phyloP scores from a whole-genome alignment of 1,140 invertebrate species.

The Papilio glaucus region DNA sequence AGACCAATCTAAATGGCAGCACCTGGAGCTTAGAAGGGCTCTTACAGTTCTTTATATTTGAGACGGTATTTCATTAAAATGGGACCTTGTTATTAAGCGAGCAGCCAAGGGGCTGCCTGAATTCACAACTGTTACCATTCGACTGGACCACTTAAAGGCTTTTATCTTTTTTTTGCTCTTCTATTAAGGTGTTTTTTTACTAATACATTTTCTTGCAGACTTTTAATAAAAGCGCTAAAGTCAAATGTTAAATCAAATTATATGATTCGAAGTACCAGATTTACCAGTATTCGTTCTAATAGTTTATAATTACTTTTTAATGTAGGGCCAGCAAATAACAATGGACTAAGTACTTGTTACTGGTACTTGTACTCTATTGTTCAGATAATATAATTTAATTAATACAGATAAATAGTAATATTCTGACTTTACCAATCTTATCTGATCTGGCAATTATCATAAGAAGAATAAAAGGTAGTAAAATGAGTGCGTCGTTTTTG shows the following conservation, averaged over 20 bases:
- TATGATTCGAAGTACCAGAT: neutral
- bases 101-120: conserved; percentile 36
- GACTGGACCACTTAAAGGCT: conserved; percentile 37
- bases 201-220: neutral
- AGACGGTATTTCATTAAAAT: conserved; percentile 57
- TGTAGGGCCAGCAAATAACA: too few species aligned
- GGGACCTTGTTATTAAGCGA: conserved; percentile 52
- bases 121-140: conserved; percentile 32
- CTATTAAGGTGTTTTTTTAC: conserved; percentile 15
- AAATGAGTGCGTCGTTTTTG: neutral
- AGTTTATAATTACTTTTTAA: too few species aligned
- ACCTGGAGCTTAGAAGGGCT: conserved; percentile 48
- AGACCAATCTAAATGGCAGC: neutral
- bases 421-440: neutral
- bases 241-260: conserved; percentile 1
- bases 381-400: too few species aligned
- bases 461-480: neutral
- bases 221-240: neutral
- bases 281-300: too few species aligned
- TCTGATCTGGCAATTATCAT: neutral
- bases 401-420: neutral
- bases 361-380: too few species aligned
- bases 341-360: too few species aligned
- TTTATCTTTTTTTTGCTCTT: conserved; percentile 36
- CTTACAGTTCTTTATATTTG: conserved; percentile 47